These are phyloP conservation scores for Sympetrum striolatum DNA, from an alignment of 2,888 invertebrate species.

Conservation along the genomic window DNA sequence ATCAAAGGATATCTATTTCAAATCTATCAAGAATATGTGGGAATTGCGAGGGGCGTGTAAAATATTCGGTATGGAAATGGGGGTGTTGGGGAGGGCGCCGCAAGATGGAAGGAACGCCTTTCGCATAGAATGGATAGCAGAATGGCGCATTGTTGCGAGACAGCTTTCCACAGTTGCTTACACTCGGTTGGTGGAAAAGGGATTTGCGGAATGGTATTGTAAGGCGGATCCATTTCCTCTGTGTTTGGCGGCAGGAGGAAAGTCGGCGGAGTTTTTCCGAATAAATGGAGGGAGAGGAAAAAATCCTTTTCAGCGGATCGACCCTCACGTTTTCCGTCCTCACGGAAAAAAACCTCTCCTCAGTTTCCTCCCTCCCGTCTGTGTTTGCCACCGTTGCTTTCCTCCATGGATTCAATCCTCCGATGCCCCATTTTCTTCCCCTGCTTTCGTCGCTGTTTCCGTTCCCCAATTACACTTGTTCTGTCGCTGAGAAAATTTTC, in stretches of 20 bases:
- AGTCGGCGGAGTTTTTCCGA: constrained; percentile 29
- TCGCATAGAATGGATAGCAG: neutral
- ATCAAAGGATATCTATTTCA: too few relatives aligned
- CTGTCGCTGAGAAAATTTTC: neutral
- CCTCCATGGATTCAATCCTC: too few relatives aligned
- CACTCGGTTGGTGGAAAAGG: constrained; percentile 40
- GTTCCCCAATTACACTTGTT: neutral
- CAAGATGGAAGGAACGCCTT: neutral
- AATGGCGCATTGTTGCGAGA: constrained; percentile 31
- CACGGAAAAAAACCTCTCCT: neutral
- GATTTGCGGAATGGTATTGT: constrained; percentile 37
- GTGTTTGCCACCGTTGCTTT: too few relatives aligned
- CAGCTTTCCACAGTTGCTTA: constrained; percentile 43
- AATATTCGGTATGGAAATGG: neutral
- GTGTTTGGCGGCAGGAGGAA: neutral
- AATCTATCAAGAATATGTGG: too few relatives aligned
- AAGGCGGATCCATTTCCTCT: constrained; percentile 35
- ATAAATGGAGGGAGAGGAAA: constrained; percentile 17
- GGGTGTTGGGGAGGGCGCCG: neutral
- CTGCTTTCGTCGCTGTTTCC: neutral
- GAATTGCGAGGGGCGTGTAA: too few relatives aligned
- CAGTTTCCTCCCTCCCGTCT: too few relatives aligned
- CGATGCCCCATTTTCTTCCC: too few relatives aligned
- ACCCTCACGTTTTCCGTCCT: neutral
- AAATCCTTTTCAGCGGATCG: neutral